Evolutionary conservation across 2,113 vertebrate species (phyloP).

Genomic region (Nicator chloris): DNA sequence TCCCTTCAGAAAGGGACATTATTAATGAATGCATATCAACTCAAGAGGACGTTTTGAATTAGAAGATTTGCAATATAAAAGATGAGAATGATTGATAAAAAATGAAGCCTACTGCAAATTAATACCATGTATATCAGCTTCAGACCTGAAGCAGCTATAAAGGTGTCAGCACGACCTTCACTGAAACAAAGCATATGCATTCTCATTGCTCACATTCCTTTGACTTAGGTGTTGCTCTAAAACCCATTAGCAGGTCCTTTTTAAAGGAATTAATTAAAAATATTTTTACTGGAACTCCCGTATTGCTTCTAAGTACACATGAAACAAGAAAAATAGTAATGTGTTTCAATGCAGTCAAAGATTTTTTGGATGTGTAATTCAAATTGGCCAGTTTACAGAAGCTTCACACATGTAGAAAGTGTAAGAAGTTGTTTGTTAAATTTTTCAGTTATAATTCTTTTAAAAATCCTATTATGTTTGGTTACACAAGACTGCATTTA

Average conservation of each 20-base stretch:
- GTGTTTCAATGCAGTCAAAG: neutral
- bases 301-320: neutral
- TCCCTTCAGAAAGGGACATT: neutral
- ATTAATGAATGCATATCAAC: neutral
- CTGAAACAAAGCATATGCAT: neutral
- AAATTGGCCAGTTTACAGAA: conserved; percentile 58
- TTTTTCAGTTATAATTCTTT: conserved; percentile 75
- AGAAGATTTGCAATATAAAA: neutral
- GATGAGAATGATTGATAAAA: neutral
- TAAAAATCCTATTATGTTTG: conserved; percentile 81
- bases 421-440: conserved; percentile 72
- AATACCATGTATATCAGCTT: neutral
- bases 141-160: neutral
- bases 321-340: neutral
- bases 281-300: neutral
- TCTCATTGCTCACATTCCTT: neutral
- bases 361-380: conserved; percentile 40
- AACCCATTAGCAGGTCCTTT: neutral
- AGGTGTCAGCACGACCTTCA: neutral
- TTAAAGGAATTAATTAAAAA: neutral
- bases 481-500: conserved; percentile 81
- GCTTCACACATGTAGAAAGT: conserved; percentile 66
- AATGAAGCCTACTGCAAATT: neutral
- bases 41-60: neutral
- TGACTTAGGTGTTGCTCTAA: neutral